Percentiles rank a stretch among this genome's conserved stretches.
Evolutionary conservation across 1,140 invertebrate genomes (phyloP).

Genomic region (Dinothrombium tinctorium): DNA sequence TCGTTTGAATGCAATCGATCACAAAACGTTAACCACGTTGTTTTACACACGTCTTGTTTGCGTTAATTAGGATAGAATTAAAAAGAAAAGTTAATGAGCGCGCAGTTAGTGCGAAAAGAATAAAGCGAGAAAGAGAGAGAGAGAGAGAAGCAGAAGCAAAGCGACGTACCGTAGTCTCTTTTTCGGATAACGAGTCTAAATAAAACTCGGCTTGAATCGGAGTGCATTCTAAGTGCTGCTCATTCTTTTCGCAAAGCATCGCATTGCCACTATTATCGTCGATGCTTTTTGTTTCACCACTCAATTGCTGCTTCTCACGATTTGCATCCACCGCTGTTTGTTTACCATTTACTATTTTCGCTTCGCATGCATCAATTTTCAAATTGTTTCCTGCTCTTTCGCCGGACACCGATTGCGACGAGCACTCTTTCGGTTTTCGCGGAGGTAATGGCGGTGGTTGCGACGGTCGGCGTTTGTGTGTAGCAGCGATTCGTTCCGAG

Average conservation of each 20-base stretch:
- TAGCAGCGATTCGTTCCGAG: constrained; percentile 1
- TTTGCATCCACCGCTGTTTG: background rate
- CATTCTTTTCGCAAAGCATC: background rate
- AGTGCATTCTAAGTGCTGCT: background rate
- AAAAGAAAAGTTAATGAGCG: too few species aligned
- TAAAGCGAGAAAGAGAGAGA: too few species aligned
- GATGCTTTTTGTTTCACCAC: too few species aligned
- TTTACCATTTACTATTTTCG: background rate
- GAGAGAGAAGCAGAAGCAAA: background rate
- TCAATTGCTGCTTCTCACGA: too few species aligned
- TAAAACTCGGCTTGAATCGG: background rate
- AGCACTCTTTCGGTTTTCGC: constrained; percentile 8
- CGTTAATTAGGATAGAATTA: too few species aligned
- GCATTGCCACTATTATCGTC: too few species aligned
- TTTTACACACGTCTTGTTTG: too few species aligned
- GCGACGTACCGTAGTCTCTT: background rate
- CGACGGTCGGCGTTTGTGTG: constrained; percentile 1
- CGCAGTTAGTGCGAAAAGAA: too few species aligned
- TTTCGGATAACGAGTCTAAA: background rate
- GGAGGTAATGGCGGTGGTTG: constrained; percentile 13
- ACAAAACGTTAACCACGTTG: too few species aligned
- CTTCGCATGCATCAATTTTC: background rate
- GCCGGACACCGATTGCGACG: background rate
- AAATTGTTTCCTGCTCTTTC: background rate
- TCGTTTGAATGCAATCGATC: too few species aligned